A percentile compares a stretch with the other conserved stretches of the same genome.
Conservation (phyloP, 1,140 invertebrate genomes). For the Drosophila pallidifrons region DNA sequence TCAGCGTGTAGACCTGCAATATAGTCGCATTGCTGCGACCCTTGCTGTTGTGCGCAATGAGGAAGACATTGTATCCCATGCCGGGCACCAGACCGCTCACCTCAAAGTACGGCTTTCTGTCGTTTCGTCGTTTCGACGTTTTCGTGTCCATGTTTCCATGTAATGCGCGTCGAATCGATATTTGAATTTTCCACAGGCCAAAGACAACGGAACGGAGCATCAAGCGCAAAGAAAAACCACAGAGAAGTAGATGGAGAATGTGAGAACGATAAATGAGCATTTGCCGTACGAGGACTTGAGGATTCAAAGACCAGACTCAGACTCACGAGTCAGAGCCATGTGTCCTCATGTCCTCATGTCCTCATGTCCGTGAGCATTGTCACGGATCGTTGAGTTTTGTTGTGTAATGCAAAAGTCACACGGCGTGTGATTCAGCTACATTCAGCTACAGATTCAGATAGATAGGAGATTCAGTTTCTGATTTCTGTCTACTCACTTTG, state of each 20-base stretch:
- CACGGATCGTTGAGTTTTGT: constrained; percentile 69
- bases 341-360: constrained; percentile 10
- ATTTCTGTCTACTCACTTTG: constrained; percentile 81
- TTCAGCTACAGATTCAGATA: constrained; percentile 54
- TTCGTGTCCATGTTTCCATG: constrained; percentile 20
- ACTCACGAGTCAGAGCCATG: background rate
- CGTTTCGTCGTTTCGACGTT: background rate
- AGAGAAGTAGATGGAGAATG: constrained; percentile 42
- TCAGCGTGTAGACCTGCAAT: constrained; percentile 90
- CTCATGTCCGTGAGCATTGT: constrained; percentile 40
- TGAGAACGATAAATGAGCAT: constrained; percentile 63
- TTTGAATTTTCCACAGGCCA: constrained; percentile 58
- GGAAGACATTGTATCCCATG: constrained; percentile 88
- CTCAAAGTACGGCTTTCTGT: constrained; percentile 87
- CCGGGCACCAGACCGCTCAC: constrained; percentile 89
- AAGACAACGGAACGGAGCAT: constrained; percentile 11
- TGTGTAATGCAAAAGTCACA: constrained; percentile 80
- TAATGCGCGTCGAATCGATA: constrained; percentile 67
- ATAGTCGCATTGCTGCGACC: constrained; percentile 88
- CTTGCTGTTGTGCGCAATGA: constrained; percentile 91
- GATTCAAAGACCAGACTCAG: background rate
- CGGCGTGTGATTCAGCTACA: constrained; percentile 62
- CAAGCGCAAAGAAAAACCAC: constrained; percentile 22
- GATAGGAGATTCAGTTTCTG: constrained; percentile 45
- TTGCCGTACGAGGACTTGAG: constrained; percentile 7